A percentile compares a stretch with the other conserved stretches of the same genome.
Evolutionary conservation across 2,113 vertebrate species (phyloP).

Genomic region (Raja brachyura): DNA sequence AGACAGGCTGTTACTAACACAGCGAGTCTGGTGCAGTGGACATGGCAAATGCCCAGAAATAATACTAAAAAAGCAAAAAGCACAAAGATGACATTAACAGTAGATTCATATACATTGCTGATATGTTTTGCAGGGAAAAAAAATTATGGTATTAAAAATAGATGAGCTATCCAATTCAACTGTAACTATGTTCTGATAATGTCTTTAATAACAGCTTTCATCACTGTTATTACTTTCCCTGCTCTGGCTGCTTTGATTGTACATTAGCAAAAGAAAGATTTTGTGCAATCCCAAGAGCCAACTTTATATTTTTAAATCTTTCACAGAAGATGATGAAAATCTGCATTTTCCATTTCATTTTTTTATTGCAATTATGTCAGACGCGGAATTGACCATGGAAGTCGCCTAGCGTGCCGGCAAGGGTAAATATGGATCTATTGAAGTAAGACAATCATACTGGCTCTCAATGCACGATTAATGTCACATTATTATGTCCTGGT

Average conservation of each 20-base stretch:
- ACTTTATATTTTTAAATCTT: slow-evolving; percentile 26
- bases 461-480: slow-evolving; percentile 57
- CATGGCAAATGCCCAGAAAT: background rate
- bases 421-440: slow-evolving; percentile 31
- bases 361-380: slow-evolving; percentile 23
- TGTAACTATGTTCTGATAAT: slow-evolving; percentile 32
- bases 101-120: background rate
- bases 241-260: slow-evolving; percentile 30
- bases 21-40: background rate
- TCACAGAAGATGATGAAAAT: slow-evolving; percentile 17
- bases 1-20: background rate
- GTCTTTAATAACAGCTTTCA: slow-evolving; percentile 26
- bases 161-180: slow-evolving; percentile 31
- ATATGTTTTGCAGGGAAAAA: background rate
- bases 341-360: slow-evolving; percentile 19
- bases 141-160: slow-evolving; percentile 29
- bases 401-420: slow-evolving; percentile 16
- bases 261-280: slow-evolving; percentile 25
- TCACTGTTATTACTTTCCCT: slow-evolving; percentile 16
- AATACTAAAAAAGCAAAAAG: background rate
- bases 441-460: slow-evolving; percentile 41
- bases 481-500: slow-evolving; percentile 68
- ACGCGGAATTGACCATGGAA: slow-evolving; percentile 4
- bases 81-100: background rate
- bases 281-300: slow-evolving; percentile 25